Conservation (phyloP, 2,888 invertebrate species). For the Hololepta plana region DNA sequence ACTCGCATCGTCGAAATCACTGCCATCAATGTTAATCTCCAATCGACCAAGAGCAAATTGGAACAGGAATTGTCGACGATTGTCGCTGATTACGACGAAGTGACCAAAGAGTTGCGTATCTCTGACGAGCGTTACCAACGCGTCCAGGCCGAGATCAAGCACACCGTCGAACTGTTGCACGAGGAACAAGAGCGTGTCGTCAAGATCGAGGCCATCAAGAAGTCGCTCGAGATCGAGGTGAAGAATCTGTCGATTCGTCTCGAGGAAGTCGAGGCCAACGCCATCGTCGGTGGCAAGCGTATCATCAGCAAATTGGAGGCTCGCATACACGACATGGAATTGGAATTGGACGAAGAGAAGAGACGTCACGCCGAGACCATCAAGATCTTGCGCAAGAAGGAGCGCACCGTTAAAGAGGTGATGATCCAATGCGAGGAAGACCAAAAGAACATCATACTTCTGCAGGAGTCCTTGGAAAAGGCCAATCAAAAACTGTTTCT, state of each 20-base stretch:
- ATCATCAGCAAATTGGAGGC: slow-evolving; percentile 96
- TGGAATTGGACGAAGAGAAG: slow-evolving; percentile 92
- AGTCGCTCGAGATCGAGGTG: slow-evolving; percentile 92
- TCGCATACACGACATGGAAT: slow-evolving; percentile 83
- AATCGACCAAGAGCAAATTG: slow-evolving; percentile 84
- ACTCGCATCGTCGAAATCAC: slow-evolving; percentile 88
- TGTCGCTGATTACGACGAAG: slow-evolving; percentile 94
- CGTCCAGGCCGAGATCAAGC: slow-evolving; percentile 79
- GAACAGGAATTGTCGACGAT: slow-evolving; percentile 85
- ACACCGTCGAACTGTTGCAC: slow-evolving; percentile 83
- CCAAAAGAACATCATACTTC: slow-evolving; percentile 82
- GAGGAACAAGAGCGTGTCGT: slow-evolving; percentile 94
- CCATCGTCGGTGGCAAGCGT: slow-evolving; percentile 89
- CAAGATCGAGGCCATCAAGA: slow-evolving; percentile 95
- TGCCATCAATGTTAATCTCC: slow-evolving; percentile 87
- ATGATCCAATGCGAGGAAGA: slow-evolving; percentile 93
- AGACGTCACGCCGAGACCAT: slow-evolving; percentile 93
- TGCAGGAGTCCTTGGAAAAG: slow-evolving; percentile 84
- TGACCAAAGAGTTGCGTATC: slow-evolving; percentile 85
- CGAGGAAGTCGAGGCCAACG: slow-evolving; percentile 93
- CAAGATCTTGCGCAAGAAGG: slow-evolving; percentile 96
- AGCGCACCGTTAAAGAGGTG: slow-evolving; percentile 89
- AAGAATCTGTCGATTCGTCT: slow-evolving; percentile 85
- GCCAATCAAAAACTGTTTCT: slow-evolving; percentile 71
- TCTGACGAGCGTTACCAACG: slow-evolving; percentile 91